These are phyloP conservation scores for Eilema depressum DNA, from an alignment of 2,888 invertebrate species.

Conservation along the genomic window DNA sequence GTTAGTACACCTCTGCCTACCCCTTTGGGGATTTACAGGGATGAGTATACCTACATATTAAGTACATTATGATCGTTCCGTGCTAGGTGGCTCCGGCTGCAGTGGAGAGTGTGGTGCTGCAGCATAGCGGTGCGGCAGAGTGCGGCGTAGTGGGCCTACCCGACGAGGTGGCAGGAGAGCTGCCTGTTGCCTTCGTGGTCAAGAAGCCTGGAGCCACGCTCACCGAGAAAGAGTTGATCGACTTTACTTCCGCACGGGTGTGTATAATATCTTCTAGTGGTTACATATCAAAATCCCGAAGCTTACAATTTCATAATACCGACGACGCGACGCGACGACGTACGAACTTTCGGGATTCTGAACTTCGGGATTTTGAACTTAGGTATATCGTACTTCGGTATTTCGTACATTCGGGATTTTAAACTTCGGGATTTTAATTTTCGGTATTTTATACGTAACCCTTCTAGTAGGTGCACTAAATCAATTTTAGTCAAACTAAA, in stretches of 20 bases:
- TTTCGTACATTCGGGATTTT: too few relatives aligned
- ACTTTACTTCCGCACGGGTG: conserved; percentile 86
- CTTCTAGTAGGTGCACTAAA: background rate
- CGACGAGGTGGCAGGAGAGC: conserved; percentile 90
- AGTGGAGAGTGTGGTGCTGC: conserved; percentile 91
- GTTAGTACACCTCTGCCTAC: too few relatives aligned
- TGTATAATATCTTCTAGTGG: conserved; percentile 24
- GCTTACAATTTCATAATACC: too few relatives aligned
- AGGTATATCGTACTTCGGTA: too few relatives aligned
- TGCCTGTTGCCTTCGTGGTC: conserved; percentile 92
- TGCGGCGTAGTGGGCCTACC: conserved; percentile 93
- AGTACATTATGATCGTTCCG: background rate
- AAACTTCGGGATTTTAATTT: too few relatives aligned
- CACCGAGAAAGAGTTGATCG: conserved; percentile 85
- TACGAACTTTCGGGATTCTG: too few relatives aligned
- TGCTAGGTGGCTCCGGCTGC: conserved; percentile 92
- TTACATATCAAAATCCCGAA: too few relatives aligned
- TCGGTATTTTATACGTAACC: too few relatives aligned
- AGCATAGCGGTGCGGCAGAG: conserved; percentile 90
- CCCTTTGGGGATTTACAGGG: too few relatives aligned
- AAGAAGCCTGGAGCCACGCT: conserved; percentile 82
- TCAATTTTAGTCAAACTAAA: conserved; percentile 7
- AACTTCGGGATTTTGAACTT: too few relatives aligned
- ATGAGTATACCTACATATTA: too few relatives aligned
- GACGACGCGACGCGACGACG: too few relatives aligned